Base-by-base conservation (phyloP, 2,888 invertebrate genomes). In the Coenonympha arcania region DNA sequence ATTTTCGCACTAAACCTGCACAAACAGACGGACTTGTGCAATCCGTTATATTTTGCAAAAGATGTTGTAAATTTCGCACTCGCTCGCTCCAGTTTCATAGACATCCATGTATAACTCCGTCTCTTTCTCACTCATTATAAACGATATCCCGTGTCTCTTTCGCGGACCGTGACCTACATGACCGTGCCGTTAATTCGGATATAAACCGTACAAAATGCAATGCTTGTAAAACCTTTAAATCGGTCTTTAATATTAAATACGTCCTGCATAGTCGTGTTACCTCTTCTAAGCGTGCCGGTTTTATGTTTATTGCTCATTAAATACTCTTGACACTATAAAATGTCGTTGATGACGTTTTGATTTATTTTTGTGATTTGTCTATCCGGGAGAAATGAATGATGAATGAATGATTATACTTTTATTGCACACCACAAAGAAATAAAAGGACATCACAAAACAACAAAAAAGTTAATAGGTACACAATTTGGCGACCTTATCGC, bases 161-260 rank as follows among this genome's bases (percentile, higher is more conserved):
- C 44, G n/a, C 34, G 58, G 65, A 72, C 79, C 81, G 69, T 82
- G 82, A 81, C 81, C 81, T 70, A 80, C 73, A 78, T 80, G 69
- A 48, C 54, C 49, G 64, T 18, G 61, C 58, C 61, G 72, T 79
- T 78, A 80, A 80, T 78, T 79, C 67, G 60, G 69, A 62, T 67
- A 62, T 73, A 74, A 71, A 71, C 31, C 49, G 28, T 37, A 43
- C 48, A 54, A 52, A 43, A 43, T 41, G 33, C 44, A 41, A 19
- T 26, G 42, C 13, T n/a, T 8, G 24, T 30, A 2, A 36, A n/a
- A 9, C 13, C 20, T 8, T 8, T 31, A 13, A 19, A 9, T n/a
- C 33, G 22, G 22, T 13, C 26, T 31, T 26, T 9, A 20, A 16
- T 37, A 16, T 22, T 8, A 1, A n/a, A 28, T 16, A 19, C 30